Percentiles rank a stretch among this genome's conserved stretches.
Conservation (phyloP, 2,113 vertebrate genomes). For the Pterophyllum scalare region DNA sequence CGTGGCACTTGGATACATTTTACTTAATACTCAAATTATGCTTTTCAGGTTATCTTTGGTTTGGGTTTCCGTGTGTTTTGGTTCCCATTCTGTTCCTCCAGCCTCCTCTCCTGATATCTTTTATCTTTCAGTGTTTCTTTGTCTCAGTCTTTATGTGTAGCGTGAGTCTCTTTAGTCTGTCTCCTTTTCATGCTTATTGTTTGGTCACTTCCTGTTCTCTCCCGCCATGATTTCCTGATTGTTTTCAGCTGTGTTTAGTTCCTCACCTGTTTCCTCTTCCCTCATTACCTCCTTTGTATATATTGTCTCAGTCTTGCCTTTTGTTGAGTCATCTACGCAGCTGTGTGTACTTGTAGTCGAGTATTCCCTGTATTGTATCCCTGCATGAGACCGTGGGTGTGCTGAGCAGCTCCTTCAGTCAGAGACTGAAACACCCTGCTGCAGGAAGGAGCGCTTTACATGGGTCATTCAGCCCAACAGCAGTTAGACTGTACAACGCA, state of each 20-base stretch:
- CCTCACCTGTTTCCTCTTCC: background rate
- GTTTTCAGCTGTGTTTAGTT: background rate
- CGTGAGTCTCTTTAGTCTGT: background rate
- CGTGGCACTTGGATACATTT: background rate
- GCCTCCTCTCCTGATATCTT: background rate
- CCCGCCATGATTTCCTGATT: background rate
- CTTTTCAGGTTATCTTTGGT: background rate
- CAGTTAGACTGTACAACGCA: too few species aligned
- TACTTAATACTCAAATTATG: background rate
- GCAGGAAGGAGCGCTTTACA: too few species aligned
- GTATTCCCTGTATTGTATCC: too few species aligned
- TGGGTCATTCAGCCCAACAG: too few species aligned
- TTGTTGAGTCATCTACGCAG: background rate
- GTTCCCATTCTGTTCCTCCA: background rate
- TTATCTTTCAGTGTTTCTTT: background rate
- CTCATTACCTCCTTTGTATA: rapidly evolving
- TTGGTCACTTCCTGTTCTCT: background rate
- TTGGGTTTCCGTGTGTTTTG: background rate
- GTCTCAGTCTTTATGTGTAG: background rate
- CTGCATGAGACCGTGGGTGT: too few species aligned
- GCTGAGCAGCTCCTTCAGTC: too few species aligned
- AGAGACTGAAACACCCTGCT: too few species aligned
- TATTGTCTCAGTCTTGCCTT: background rate
- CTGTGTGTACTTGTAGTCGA: background rate
- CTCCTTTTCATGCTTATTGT: background rate